These are phyloP conservation scores for Serinus canaria DNA, from an alignment of 2,113 vertebrate genomes.

Conservation along the genomic window DNA sequence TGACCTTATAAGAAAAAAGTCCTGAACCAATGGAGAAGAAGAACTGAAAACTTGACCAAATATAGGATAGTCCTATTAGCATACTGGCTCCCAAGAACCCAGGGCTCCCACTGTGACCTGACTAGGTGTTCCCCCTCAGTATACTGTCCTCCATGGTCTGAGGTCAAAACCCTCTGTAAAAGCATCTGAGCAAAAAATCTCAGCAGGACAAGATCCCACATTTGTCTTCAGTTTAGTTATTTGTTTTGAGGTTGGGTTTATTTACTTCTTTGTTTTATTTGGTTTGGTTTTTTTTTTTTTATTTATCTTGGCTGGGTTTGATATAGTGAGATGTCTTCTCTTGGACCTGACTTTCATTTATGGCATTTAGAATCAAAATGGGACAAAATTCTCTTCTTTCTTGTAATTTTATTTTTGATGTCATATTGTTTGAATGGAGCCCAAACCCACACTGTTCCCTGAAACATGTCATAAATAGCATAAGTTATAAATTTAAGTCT, in stretches of 20 bases:
- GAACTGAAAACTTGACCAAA: background rate
- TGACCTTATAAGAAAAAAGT: background rate
- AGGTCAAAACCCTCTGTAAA: background rate
- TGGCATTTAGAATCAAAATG: background rate
- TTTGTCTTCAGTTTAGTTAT: background rate
- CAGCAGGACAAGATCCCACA: background rate
- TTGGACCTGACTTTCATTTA: background rate
- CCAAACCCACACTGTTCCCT: rapidly evolving
- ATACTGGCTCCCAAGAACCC: background rate
- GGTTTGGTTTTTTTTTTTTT: background rate
- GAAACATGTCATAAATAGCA: background rate
- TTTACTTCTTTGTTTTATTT: background rate
- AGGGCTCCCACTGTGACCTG: background rate
- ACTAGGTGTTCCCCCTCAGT: background rate
- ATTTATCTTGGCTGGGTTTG: rapidly evolving
- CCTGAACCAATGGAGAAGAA: background rate
- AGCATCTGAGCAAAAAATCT: background rate
- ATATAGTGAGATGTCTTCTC: rapidly evolving
- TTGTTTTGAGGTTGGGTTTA: background rate
- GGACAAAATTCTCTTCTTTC: background rate
- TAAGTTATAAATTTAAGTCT: background rate
- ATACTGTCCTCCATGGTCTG: background rate
- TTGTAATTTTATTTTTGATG: background rate
- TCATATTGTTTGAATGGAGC: background rate
- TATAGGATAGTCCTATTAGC: background rate